Conservation (phyloP, 2,113 vertebrate genomes). For the Halcyon senegalensis region DNA sequence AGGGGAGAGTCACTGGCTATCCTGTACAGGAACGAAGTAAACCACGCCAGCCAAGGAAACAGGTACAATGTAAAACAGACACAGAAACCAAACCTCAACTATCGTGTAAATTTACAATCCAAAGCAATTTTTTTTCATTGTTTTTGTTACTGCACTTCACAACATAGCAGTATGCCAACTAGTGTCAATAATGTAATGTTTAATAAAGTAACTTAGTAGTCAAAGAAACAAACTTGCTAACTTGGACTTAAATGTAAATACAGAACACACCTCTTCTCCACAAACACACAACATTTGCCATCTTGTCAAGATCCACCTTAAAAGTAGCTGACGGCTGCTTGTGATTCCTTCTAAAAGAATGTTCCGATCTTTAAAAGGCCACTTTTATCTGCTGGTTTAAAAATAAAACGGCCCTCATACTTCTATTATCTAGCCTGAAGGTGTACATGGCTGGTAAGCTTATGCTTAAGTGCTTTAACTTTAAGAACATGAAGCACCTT, state of each 20-base stretch:
- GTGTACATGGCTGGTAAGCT: background rate
- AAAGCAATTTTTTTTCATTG: background rate
- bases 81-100: background rate
- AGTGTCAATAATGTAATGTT: background rate
- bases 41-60: background rate
- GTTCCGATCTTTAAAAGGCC: background rate
- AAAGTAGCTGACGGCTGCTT: background rate
- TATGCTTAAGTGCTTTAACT: background rate
- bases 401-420: background rate
- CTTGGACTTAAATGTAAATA: background rate
- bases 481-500: background rate
- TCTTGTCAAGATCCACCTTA: background rate
- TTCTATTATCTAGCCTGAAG: background rate
- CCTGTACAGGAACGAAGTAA: background rate
- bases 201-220: background rate
- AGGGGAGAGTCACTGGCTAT: background rate
- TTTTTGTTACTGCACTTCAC: background rate
- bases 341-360: background rate
- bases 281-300: background rate
- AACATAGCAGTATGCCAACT: background rate
- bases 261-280: background rate
- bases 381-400: background rate
- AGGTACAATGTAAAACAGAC: background rate
- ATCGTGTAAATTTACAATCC: rapidly evolving
- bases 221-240: background rate